phyloP scores from a whole-genome alignment of 1,140 invertebrate species.

The Phymorhynchus buccinoides region DNA sequence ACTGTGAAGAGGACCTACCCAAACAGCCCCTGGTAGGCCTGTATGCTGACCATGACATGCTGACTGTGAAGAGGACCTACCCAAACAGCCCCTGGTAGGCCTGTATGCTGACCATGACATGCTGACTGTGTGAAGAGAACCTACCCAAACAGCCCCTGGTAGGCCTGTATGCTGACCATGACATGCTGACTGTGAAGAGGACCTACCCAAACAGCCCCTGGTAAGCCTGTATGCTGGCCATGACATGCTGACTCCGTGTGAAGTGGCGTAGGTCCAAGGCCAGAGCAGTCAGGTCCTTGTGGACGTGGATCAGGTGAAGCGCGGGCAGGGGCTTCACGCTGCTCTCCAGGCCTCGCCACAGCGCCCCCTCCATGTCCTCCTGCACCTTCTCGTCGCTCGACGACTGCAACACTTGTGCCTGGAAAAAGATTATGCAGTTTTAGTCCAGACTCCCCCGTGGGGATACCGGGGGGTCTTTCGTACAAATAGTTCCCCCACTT shows the following conservation, averaged over 20 bases:
- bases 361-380: background rate
- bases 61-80: background rate
- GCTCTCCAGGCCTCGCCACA: background rate
- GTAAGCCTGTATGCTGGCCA: background rate
- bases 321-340: background rate
- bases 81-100: background rate
- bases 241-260: background rate
- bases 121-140: too few species aligned
- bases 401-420: background rate
- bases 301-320: background rate
- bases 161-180: background rate
- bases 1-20: background rate
- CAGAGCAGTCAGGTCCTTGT: background rate
- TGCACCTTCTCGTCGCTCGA: background rate
- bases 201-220: background rate
- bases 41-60: background rate
- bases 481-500: too few species aligned
- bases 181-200: too few species aligned
- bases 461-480: too few species aligned
- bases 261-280: background rate
- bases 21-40: background rate
- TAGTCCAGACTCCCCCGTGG: too few species aligned
- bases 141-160: background rate
- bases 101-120: too few species aligned
- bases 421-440: too few species aligned